These are phyloP conservation scores for Capreolus pygargus DNA, from an alignment of 2,113 vertebrate species.

Conservation along the genomic window DNA sequence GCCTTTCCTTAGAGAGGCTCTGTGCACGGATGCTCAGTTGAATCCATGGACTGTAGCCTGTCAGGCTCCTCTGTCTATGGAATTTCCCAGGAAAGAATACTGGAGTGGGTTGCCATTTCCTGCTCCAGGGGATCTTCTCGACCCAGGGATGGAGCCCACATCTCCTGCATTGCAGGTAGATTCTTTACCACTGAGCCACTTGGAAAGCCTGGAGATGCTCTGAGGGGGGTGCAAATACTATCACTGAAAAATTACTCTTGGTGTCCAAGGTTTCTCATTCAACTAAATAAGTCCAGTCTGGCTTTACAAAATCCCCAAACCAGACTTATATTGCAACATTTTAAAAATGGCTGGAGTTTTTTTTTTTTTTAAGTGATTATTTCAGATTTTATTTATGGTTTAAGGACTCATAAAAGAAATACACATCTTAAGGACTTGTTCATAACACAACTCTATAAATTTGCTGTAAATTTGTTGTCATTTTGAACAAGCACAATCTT, in stretches of 20 bases:
- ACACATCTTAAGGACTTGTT: not conserved
- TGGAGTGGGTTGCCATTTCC: not conserved
- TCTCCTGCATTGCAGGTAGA: not conserved
- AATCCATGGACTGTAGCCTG: not conserved
- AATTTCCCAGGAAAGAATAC: not conserved
- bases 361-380: conserved; percentile 6
- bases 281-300: not conserved
- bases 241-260: not conserved
- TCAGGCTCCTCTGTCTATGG: not conserved
- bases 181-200: not conserved
- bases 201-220: not conserved
- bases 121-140: not conserved
- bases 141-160: not conserved
- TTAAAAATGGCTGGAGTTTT: not conserved
- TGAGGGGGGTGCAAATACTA: not conserved
- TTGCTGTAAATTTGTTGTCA: not conserved
- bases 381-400: conserved; percentile 27
- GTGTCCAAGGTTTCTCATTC: not conserved
- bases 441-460: not conserved
- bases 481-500: not conserved
- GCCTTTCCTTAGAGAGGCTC: not conserved
- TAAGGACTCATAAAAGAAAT: conserved; percentile 5
- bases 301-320: not conserved
- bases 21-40: not conserved
- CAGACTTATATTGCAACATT: not conserved